Conservation (phyloP, 2,113 vertebrate genomes). For the Corapipo altera region DNA sequence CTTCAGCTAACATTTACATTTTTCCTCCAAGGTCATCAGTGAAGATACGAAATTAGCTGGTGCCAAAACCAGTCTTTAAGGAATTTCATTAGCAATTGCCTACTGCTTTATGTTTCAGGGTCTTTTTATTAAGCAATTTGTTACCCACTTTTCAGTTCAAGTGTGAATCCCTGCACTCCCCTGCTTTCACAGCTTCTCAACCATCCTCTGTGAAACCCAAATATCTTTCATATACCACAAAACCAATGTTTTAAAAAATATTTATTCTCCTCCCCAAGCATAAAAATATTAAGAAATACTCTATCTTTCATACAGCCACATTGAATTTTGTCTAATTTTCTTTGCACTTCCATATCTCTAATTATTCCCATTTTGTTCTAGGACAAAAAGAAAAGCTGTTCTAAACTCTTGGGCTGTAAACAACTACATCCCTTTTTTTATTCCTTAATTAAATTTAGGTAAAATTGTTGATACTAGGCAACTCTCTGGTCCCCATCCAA, state of each 20-base stretch:
- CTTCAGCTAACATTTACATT: neutral
- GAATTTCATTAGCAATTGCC: neutral
- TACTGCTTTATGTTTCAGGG: neutral
- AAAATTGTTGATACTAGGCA: neutral
- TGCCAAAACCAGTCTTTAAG: neutral
- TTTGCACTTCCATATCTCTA: neutral
- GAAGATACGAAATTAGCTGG: neutral
- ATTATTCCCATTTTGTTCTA: neutral
- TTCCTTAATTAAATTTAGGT: neutral
- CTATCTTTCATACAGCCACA: neutral
- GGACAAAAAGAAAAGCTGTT: neutral
- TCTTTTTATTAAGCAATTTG: neutral
- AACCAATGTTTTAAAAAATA: neutral
- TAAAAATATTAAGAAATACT: neutral
- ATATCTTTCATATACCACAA: neutral
- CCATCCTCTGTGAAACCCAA: neutral
- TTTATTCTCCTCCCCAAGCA: neutral
- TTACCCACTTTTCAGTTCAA: neutral
- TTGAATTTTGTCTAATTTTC: neutral
- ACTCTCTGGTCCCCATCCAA: neutral
- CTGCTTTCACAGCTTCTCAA: neutral
- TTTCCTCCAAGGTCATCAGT: slow-evolving; percentile 23
- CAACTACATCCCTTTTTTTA: neutral
- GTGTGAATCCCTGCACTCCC: neutral
- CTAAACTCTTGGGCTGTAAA: neutral